Evolutionary conservation across 1,140 invertebrate genomes (phyloP), one percentile per base, ranked within the genome.

Genomic region (Drepana arcuata): DNA sequence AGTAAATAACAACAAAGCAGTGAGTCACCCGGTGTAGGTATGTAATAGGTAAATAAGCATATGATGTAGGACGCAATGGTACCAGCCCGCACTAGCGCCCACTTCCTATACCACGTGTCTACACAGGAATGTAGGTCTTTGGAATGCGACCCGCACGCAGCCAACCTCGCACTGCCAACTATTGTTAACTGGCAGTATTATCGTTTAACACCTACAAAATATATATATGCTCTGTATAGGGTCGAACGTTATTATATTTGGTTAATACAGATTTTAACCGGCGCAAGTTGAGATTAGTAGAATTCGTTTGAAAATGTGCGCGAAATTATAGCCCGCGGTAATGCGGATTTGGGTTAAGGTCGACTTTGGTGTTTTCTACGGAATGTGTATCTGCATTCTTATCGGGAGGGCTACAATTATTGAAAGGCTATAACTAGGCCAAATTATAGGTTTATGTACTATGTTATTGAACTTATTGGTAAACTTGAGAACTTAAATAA

Each of bases 71-170:
- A 16, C 27, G 32, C 32, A 27, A 33, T 38, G 30, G 21, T 41
- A 15, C 33, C 36, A 39, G 38, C 31, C 41, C 34, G 32, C 44
- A 15, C 38, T 7, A 29, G 29, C 18, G 38, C 38, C 33, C 30
- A 40, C 43, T 52, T 47, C 49, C 49, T 51, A 47, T 14, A 34
- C 47, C 48, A 55, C 52, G 52, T 55, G 51, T 41, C 41, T 26
- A 15, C 46, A n/a, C 24, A 3, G 47, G 43, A 50, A 50, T 51
- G 43, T 33, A 10, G 32, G 29, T 21, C 6, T 16, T 21, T 2
- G 41, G 47, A 55, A 55, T 55, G 47, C 34, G 35, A 18, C 29
- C 24, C n/a, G 32, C 35, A n/a, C n/a, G n/a, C 21, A 14, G 27
- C 30, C 34, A 41, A 51, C 28, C 16, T 16, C 13, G 21, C 5